These are phyloP conservation scores for Acomys russatus DNA, from an alignment of 2,797 vertebrate species.

Conservation along the genomic window DNA sequence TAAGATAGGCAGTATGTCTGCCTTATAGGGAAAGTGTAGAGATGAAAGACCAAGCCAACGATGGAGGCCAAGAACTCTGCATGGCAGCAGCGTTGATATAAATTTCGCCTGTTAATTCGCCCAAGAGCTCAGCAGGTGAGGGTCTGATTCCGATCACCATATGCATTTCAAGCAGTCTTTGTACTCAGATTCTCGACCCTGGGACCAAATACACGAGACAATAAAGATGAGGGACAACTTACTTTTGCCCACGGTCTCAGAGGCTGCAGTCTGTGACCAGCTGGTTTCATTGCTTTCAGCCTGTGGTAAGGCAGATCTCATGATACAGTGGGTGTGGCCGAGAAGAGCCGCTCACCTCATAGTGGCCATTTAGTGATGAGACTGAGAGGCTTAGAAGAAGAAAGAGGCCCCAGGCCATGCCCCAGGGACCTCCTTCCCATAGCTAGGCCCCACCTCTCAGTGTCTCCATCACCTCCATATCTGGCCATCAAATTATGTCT, in stretches of 20 bases:
- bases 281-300: neutral
- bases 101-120: constrained; percentile 2
- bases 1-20: neutral
- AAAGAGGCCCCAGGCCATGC: neutral
- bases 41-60: constrained; percentile 21
- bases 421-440: neutral
- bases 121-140: constrained; percentile 5
- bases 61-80: neutral
- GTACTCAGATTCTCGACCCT: neutral
- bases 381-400: neutral
- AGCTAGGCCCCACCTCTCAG: neutral
- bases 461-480: neutral
- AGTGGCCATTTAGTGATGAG: neutral
- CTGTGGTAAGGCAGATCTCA: neutral
- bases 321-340: neutral
- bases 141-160: neutral
- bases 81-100: neutral
- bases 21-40: neutral
- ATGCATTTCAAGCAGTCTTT: neutral
- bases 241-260: neutral
- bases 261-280: neutral
- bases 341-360: neutral
- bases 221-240: neutral
- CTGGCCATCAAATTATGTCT: neutral
- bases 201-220: neutral